phyloP scores from a whole-genome alignment of 2,113 vertebrate species.

The Nothoprocta pentlandii region DNA sequence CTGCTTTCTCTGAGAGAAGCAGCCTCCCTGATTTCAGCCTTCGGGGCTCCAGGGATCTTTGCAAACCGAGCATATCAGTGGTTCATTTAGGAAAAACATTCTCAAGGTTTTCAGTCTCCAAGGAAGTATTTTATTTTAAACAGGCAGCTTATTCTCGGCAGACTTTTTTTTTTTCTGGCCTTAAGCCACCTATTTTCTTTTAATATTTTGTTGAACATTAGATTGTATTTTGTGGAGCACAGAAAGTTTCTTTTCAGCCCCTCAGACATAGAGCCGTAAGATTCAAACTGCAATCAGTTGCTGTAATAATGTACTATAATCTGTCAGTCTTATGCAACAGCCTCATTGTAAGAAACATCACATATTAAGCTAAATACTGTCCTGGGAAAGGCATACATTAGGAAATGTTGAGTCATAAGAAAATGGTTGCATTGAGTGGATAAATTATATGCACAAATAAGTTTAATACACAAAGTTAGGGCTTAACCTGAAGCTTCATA shows the following conservation, averaged over 20 bases:
- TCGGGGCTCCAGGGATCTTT: constrained; percentile 66
- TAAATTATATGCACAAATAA: not conserved
- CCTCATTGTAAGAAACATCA: not conserved
- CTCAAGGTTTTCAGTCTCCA: constrained; percentile 65
- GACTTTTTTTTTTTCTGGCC: constrained; percentile 46
- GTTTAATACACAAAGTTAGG: not conserved
- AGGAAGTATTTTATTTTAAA: constrained; percentile 63
- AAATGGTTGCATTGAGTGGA: not conserved
- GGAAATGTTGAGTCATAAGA: not conserved
- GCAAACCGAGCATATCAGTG: constrained; percentile 71
- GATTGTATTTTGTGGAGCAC: constrained; percentile 55
- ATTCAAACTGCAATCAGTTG: constrained; percentile 21
- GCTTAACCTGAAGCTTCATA: not conserved
- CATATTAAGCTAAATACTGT: not conserved
- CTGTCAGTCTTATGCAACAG: not conserved
- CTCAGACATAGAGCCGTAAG: not conserved
- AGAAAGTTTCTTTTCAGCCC: constrained; percentile 39
- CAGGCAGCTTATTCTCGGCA: constrained; percentile 57
- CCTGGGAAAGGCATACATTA: not conserved
- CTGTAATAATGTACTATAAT: not conserved
- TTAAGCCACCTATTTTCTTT: constrained; percentile 68
- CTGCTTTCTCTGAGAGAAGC: constrained; percentile 67
- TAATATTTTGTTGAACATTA: constrained; percentile 68
- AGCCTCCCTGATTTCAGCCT: constrained; percentile 65
- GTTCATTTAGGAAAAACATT: constrained; percentile 69